Percentiles rank a stretch among this genome's conserved stretches.
Evolutionary conservation across 2,888 invertebrate species (phyloP).

Genomic region (Flabesymbios commensalis): DNA sequence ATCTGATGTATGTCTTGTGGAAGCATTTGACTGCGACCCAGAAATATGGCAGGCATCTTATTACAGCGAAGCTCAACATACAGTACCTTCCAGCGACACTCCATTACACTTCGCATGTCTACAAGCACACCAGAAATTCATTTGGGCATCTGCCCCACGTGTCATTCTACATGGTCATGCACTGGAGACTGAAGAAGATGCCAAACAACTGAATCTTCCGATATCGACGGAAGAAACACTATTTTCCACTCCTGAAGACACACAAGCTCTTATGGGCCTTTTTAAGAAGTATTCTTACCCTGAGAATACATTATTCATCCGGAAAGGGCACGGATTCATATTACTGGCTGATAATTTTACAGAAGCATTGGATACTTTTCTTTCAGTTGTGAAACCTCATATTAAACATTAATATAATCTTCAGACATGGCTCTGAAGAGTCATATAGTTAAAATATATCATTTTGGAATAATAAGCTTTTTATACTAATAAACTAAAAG

Average conservation of each 20-base stretch:
- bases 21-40: constrained; percentile 11
- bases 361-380: constrained; percentile 13
- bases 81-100: constrained; percentile 32
- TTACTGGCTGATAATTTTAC: constrained; percentile 42
- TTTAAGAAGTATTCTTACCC: constrained; percentile 22
- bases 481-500: too few relatives aligned
- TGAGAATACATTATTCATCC: constrained; percentile 19
- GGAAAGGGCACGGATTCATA: constrained; percentile 30
- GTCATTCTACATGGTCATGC: constrained; percentile 31
- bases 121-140: neutral
- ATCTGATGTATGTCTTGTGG: constrained; percentile 27
- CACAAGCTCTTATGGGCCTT: constrained; percentile 22
- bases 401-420: constrained; percentile 5
- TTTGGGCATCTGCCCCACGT: constrained; percentile 13
- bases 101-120: constrained; percentile 26
- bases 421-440: too few relatives aligned
- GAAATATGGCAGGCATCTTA: constrained; percentile 28
- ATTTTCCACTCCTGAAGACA: constrained; percentile 29
- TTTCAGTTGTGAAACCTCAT: constrained; percentile 12
- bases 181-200: constrained; percentile 23
- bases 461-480: too few relatives aligned
- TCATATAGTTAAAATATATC: too few relatives aligned
- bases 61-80: neutral
- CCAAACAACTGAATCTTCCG: constrained; percentile 16
- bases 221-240: constrained; percentile 27